Base-by-base conservation (phyloP, 2,888 invertebrate genomes). In the Bruchidius siliquastri region DNA sequence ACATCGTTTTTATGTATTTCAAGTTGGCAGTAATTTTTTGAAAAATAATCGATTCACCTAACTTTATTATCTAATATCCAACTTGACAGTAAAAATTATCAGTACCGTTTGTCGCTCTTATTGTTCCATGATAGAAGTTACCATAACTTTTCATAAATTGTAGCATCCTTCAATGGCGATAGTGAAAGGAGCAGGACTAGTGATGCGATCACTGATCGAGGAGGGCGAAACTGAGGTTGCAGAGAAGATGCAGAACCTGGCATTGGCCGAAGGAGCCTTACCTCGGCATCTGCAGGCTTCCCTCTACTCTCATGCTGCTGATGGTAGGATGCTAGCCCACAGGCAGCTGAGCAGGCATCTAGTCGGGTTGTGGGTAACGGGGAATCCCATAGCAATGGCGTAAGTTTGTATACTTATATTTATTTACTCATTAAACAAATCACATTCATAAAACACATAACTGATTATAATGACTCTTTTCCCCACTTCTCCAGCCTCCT, bases 141-240 rank as follows among this genome's bases (percentile, higher is more conserved):
- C n/a, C n/a, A n/a, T n/a, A n/a, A n/a, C n/a, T n/a, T 21, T 1
- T 49, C 1, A 18, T 13, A 13, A 49, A 49, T 49, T 49, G 49
- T 88, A 96, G 92, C 98, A 98, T 89, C 97, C 97, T 0, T 99
- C 98, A 2, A 91, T 98, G 90, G 98, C 99, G 0, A 96, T 99
- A 77, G 96, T 99, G 0, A 99, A 99, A 88, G 99, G 99, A 67
- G 99, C 99, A 0, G 99, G 99, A 0, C 88, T 99, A 72, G 96
- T 99, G 71, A 95, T 99, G 93, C 92, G 98, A 77, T 99, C 99
- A 21, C 91, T 99, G 30, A 98, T 99, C 73, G 99, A 99, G 87
- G 99, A 99, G 87, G 98, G 98, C 0, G 94, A 95, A 79, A 90
- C 93, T n/a, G 93, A 94, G 81, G 94, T 97, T 20, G 96, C 98